These are phyloP conservation scores for Atrina japonica DNA, from an alignment of 2,888 invertebrate species.

Conservation along the genomic window DNA sequence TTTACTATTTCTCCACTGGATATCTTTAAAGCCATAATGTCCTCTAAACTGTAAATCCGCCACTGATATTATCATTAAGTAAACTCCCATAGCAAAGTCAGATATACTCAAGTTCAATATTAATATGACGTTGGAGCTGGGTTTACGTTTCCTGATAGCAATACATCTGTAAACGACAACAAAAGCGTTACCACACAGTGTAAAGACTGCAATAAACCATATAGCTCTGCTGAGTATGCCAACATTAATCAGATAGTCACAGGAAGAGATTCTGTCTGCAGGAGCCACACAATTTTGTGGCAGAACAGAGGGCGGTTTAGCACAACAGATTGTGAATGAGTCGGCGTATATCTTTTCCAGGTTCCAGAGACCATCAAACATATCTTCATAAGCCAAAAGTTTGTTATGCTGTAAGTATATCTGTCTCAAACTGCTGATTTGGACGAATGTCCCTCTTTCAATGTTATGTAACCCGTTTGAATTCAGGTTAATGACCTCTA, in stretches of 20 bases:
- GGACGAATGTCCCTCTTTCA: neutral
- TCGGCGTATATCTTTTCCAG: constrained; percentile 4
- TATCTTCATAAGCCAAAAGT: neutral
- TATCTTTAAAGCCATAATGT: neutral
- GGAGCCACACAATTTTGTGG: neutral
- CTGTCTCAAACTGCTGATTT: neutral
- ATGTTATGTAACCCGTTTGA: neutral
- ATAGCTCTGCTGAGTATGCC: neutral
- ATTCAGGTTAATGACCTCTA: neutral
- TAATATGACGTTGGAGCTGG: neutral
- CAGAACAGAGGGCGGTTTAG: neutral
- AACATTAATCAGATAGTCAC: neutral
- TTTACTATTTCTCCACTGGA: neutral
- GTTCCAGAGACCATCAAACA: neutral
- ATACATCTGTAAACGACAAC: neutral
- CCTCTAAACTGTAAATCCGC: neutral
- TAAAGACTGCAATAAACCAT: neutral
- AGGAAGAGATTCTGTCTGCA: neutral
- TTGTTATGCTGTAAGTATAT: neutral
- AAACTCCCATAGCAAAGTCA: constrained; percentile 18
- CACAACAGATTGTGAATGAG: constrained; percentile 12
- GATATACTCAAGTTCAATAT: constrained; percentile 8
- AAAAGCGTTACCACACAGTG: neutral
- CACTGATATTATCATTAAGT: constrained; percentile 3
- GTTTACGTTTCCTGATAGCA: too few species aligned